Conservation (phyloP, 1,140 invertebrate genomes). For the Dendroctonus ponderosae region DNA sequence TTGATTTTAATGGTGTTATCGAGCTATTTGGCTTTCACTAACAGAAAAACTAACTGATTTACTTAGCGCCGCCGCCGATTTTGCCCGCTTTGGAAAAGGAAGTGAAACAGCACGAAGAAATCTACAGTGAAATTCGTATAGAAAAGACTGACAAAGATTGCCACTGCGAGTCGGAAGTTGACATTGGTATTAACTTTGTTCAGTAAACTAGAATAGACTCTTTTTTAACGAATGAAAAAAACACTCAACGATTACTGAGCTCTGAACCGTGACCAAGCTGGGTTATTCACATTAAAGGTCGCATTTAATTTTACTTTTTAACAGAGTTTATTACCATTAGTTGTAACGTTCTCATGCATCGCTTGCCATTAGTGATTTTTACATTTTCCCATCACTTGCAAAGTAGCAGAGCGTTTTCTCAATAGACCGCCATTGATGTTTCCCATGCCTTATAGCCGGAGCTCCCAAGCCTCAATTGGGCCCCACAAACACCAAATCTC, state of each 20-base stretch:
- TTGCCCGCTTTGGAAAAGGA: slow-evolving; percentile 43
- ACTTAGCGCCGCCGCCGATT: slow-evolving; percentile 44
- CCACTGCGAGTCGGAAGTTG: slow-evolving; percentile 22
- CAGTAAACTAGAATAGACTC: too few relatives aligned
- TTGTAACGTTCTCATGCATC: too few relatives aligned
- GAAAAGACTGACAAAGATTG: slow-evolving; percentile 38
- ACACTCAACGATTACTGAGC: too few relatives aligned
- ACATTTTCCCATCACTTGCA: too few relatives aligned
- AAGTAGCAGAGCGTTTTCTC: too few relatives aligned
- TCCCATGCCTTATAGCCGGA: slow-evolving; percentile 30
- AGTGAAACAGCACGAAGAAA: slow-evolving; percentile 35
- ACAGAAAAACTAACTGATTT: slow-evolving; percentile 14
- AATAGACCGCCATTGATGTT: background rate
- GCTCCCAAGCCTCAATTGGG: slow-evolving; percentile 37
- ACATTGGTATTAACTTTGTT: slow-evolving; percentile 25
- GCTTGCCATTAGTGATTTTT: too few relatives aligned
- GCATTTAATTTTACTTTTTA: too few relatives aligned
- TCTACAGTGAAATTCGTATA: slow-evolving; percentile 44
- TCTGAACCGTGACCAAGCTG: too few relatives aligned
- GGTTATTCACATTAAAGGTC: too few relatives aligned
- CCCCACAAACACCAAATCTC: slow-evolving; percentile 45
- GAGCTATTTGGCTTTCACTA: too few relatives aligned
- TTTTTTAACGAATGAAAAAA: too few relatives aligned
- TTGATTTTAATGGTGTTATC: slow-evolving; percentile 3
- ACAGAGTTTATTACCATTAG: too few relatives aligned